Conservation (phyloP, 2,113 vertebrate genomes). For the Orycteropus afer region DNA sequence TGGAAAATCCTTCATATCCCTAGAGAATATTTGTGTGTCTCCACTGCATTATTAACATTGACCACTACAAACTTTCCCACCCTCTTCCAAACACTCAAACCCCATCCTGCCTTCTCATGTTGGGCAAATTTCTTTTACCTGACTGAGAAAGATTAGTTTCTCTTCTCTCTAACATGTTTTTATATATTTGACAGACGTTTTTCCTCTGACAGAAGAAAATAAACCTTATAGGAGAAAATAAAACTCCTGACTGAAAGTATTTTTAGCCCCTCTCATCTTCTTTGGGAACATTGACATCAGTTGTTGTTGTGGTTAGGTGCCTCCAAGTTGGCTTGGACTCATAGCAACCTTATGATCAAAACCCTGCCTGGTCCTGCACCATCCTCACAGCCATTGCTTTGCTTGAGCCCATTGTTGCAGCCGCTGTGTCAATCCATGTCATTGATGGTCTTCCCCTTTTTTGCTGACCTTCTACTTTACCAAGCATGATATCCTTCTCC, state of each 20-base stretch:
- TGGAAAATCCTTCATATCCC: neutral
- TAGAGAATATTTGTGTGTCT: neutral
- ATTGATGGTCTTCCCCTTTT: too few relatives aligned
- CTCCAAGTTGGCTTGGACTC: too few relatives aligned
- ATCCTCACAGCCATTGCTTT: too few relatives aligned
- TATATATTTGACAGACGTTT: neutral
- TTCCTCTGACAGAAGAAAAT: conserved; percentile 11
- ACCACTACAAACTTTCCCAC: neutral
- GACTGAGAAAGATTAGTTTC: neutral
- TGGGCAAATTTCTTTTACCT: neutral
- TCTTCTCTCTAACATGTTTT: neutral
- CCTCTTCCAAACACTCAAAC: neutral
- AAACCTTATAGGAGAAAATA: neutral
- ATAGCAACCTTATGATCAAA: too few relatives aligned
- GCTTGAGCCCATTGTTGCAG: too few relatives aligned
- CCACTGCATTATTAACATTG: neutral
- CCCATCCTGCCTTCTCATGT: rapidly evolving
- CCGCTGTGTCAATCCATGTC: too few relatives aligned
- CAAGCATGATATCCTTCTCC: too few relatives aligned
- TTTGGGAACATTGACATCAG: neutral
- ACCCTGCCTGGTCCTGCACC: too few relatives aligned
- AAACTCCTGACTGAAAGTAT: conserved; percentile 28
- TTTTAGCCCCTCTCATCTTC: conserved; percentile 27
- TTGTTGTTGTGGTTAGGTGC: too few relatives aligned
- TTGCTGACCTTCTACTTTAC: too few relatives aligned